Evolutionary conservation across 2,888 invertebrate genomes (phyloP).

Genomic region (Sarcophaga carnaria): DNA sequence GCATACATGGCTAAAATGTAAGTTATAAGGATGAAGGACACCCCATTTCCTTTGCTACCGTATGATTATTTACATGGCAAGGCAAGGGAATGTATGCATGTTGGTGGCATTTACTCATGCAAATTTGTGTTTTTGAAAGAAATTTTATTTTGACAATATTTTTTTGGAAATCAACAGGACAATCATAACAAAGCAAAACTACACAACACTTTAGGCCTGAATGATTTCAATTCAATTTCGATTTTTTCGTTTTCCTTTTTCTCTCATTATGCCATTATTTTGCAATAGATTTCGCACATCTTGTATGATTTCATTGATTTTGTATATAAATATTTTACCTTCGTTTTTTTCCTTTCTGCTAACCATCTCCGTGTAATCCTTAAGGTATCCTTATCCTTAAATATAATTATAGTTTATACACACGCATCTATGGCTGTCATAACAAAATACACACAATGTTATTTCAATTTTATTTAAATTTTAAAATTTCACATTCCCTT

Average conservation of each 20-base stretch:
- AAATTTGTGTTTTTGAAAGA: constrained; percentile 44
- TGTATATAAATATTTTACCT: too few relatives aligned
- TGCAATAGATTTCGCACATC: too few relatives aligned
- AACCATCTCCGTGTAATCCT: constrained; percentile 44
- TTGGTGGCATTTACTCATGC: constrained; percentile 55
- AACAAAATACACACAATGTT: constrained; percentile 35
- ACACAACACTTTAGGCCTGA: constrained; percentile 68
- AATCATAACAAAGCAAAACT: constrained; percentile 54
- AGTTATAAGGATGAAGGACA: constrained; percentile 42
- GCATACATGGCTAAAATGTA: constrained; percentile 10
- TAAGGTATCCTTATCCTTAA: constrained; percentile 31
- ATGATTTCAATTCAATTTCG: constrained; percentile 54
- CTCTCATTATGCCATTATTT: too few relatives aligned
- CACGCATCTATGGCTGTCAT: constrained; percentile 59
- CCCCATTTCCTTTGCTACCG: constrained; percentile 55
- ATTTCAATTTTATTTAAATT: too few relatives aligned
- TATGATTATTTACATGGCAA: constrained; percentile 33
- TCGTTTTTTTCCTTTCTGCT: too few relatives aligned
- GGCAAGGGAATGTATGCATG: not conserved
- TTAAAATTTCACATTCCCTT: too few relatives aligned
- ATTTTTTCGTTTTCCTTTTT: not conserved
- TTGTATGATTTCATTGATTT: too few relatives aligned
- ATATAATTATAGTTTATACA: constrained; percentile 60
- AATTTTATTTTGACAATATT: constrained; percentile 60
- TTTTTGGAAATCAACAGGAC: constrained; percentile 61